Base-by-base conservation (phyloP, 2,888 invertebrate species). In the Drosophila putrida region DNA sequence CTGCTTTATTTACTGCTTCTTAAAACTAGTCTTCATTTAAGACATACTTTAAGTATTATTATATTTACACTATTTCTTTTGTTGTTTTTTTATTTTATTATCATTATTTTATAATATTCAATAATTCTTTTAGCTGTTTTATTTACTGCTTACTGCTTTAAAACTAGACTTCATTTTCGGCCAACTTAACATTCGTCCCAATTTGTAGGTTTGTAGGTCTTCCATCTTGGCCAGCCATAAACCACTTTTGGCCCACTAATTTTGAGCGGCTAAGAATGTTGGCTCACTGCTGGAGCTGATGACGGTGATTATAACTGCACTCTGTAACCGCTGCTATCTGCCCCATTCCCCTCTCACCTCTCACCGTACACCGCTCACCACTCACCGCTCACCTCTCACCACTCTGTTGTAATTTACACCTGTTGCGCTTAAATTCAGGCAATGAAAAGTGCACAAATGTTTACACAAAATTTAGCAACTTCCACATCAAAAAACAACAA, bases 401-500 rank as follows among this genome's bases (percentile, higher is more conserved):
- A 38, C 20, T 49, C 59, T 68, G 66, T 66, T 68, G 79, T 72
- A 84, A 87, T 84, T 84, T 84, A 70, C 89, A 89, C 84, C 82
- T 88, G 88, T 89, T 84, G 89, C 88, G 82, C 70, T 71, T 69
- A 39, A 47, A 61, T 44, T 53, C 57, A 54, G 63, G 74, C 38
- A 62, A 77, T 71, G 65, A 63, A 71, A 77, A 80, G 55, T 85
- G 66, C 64, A 78, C 71, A 81, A 79, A 77, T 73, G 66, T 38
- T 78, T 65, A 75, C 68, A 73, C 70, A 71, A 65, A 82, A 63
- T 63, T 73, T 61, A 58, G 64, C 77, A 68, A 64, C 49, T 74
- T 51, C 35, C 50, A 61, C 54, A 58, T 25, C 46, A 59, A 63
- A 61, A 43, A 58, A 13, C 41, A 55, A 57, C 51, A 51, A 58